phyloP scores from a whole-genome alignment of 2,113 vertebrate genomes.

The Synchiropus splendidus region DNA sequence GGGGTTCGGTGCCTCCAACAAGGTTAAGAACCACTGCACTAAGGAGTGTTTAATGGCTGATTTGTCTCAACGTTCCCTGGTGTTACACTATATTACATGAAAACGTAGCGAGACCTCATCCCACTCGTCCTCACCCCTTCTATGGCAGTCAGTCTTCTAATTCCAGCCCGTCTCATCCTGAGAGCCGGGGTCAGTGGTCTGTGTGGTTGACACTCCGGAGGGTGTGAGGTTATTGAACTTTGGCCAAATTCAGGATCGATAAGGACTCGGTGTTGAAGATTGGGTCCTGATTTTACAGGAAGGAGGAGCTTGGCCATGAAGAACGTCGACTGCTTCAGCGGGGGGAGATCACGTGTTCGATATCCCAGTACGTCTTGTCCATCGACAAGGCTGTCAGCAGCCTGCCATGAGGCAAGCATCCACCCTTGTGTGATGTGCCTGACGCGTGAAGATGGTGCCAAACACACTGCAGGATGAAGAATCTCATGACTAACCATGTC shows the following conservation, averaged over 20 bases:
- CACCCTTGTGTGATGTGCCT: constrained; percentile 21
- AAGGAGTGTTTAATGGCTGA: no score
- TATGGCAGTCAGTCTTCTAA: constrained; percentile 22
- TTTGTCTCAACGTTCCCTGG: no score
- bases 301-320: constrained; percentile 20
- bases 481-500: constrained; percentile 21
- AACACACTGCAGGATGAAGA: constrained; percentile 13
- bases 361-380: constrained; percentile 17
- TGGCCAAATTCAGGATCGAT: constrained; percentile 47
- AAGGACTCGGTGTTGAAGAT: constrained; percentile 25
- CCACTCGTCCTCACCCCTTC: constrained; percentile 20
- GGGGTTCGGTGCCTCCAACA: no score
- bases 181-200: constrained; percentile 19
- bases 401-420: constrained; percentile 26
- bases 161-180: constrained; percentile 22
- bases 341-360: constrained; percentile 41
- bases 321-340: constrained; percentile 34
- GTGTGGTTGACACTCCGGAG: constrained; percentile 11
- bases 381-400: constrained; percentile 29
- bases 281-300: constrained; percentile 41
- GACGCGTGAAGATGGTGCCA: constrained; percentile 4
- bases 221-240: constrained; percentile 2
- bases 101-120: constrained; percentile 22
- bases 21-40: no score
- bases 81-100: no score